These are phyloP conservation scores for Rostratula benghalensis DNA, from an alignment of 2,113 vertebrate genomes.

Conservation along the genomic window DNA sequence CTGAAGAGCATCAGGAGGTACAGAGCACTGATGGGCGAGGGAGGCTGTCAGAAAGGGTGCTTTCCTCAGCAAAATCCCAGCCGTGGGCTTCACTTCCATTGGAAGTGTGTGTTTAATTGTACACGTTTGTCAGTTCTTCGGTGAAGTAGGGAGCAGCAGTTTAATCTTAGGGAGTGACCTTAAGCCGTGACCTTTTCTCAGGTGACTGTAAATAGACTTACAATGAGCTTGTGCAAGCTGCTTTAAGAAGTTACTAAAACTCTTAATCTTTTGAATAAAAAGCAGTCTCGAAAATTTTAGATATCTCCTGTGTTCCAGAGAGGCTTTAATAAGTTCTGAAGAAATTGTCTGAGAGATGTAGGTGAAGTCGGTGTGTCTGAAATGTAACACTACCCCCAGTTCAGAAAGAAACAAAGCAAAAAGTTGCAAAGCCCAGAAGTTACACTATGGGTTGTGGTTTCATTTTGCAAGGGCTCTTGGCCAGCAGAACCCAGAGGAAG, in stretches of 20 bases:
- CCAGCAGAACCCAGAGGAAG: not conserved
- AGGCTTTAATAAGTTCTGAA: not conserved
- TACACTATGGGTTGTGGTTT: not conserved
- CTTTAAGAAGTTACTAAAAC: not conserved
- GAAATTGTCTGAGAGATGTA: not conserved
- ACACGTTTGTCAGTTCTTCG: not conserved
- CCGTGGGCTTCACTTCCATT: accelerated
- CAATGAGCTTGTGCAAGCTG: not conserved
- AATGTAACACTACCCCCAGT: accelerated
- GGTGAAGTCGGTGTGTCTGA: not conserved
- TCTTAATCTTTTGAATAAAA: not conserved
- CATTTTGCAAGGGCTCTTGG: not conserved
- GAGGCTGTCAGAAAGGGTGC: accelerated
- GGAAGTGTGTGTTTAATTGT: not conserved
- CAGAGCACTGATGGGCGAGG: not conserved
- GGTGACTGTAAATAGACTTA: not conserved
- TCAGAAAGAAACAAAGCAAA: not conserved
- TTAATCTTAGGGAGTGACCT: not conserved
- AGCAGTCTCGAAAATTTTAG: not conserved
- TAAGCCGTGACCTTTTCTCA: not conserved
- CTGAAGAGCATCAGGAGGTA: slow-evolving; percentile 57
- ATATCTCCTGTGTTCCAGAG: not conserved
- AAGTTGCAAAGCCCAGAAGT: not conserved
- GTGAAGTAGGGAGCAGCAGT: not conserved
- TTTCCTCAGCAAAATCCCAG: not conserved